phyloP scores from a whole-genome alignment of 2,113 vertebrate genomes.

The Chamaea fasciata region DNA sequence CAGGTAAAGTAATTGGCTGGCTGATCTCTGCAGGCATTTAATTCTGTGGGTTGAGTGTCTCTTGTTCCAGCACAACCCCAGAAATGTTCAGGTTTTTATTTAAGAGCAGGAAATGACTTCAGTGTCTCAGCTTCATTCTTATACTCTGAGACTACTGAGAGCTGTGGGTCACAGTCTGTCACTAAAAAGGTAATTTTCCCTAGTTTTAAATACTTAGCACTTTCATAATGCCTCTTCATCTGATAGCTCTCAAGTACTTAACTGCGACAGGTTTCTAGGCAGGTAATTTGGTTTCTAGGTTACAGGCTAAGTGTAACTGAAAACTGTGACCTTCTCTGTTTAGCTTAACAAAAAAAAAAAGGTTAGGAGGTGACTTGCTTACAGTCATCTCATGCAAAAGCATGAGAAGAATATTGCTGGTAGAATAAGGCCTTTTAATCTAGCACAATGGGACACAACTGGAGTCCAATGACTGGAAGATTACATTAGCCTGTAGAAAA shows the following conservation, averaged over 20 bases:
- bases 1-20: not conserved
- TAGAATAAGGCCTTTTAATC: not conserved
- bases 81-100: not conserved
- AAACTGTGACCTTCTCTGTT: slow-evolving; percentile 54
- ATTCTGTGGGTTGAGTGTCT: not conserved
- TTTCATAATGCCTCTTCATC: slow-evolving; percentile 52
- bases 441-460: not conserved
- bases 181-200: slow-evolving; percentile 56
- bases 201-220: slow-evolving; percentile 55
- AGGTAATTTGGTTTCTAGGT: slow-evolving; percentile 63
- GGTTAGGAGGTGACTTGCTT: slow-evolving; percentile 18
- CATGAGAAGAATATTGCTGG: not conserved
- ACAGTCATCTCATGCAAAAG: not conserved
- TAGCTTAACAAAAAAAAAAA: slow-evolving; percentile 7
- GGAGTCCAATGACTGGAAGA: not conserved
- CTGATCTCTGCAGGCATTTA: slow-evolving; percentile 5
- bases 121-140: slow-evolving; percentile 1
- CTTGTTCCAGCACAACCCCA: slow-evolving; percentile 2
- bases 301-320: slow-evolving; percentile 53
- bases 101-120: slow-evolving; percentile 10
- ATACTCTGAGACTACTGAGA: not conserved
- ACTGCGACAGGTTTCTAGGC: slow-evolving; percentile 37
- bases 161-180: slow-evolving; percentile 33
- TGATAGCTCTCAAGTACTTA: slow-evolving; percentile 49
- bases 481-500: not conserved